A percentile compares a stretch with the other conserved stretches of the same genome.
These are phyloP conservation scores for Lophius piscatorius DNA, from an alignment of 2,113 vertebrate species.

Conservation along the genomic window DNA sequence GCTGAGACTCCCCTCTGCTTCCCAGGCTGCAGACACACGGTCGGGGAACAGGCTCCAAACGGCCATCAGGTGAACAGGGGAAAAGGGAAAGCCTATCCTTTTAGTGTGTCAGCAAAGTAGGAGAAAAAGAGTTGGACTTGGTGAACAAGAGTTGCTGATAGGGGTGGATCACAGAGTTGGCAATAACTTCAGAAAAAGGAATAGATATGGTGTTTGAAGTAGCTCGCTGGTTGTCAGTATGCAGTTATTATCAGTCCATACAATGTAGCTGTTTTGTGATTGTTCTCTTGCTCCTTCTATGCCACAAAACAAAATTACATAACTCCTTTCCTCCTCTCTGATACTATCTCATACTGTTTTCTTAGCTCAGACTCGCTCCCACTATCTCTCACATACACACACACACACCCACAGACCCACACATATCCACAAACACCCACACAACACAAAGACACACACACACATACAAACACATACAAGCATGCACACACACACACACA, in stretches of 20 bases:
- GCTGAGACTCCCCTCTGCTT: constrained; percentile 99
- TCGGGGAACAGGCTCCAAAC: constrained; percentile 99
- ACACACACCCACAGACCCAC: background rate
- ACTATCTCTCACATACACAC: constrained; percentile 40
- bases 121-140: constrained; percentile 47
- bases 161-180: constrained; percentile 65
- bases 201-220: constrained; percentile 43
- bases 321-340: constrained; percentile 14
- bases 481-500: constrained; percentile 35
- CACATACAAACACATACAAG: too few relatives aligned
- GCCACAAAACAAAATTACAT: constrained; percentile 20
- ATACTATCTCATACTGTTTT: constrained; percentile 47
- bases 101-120: constrained; percentile 74
- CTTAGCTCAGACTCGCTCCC: constrained; percentile 15
- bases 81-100: constrained; percentile 77
- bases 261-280: constrained; percentile 51
- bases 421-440: constrained; percentile 12
- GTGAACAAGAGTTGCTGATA: constrained; percentile 63
- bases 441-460: constrained; percentile 37
- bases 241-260: constrained; percentile 52
- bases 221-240: constrained; percentile 21
- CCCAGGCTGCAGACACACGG: constrained; percentile 99
- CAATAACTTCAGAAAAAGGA: constrained; percentile 50
- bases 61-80: constrained; percentile 99
- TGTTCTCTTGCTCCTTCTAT: constrained; percentile 17